Evolutionary conservation across 2,113 vertebrate species (phyloP).

Genomic region (Cygnus buccinator): DNA sequence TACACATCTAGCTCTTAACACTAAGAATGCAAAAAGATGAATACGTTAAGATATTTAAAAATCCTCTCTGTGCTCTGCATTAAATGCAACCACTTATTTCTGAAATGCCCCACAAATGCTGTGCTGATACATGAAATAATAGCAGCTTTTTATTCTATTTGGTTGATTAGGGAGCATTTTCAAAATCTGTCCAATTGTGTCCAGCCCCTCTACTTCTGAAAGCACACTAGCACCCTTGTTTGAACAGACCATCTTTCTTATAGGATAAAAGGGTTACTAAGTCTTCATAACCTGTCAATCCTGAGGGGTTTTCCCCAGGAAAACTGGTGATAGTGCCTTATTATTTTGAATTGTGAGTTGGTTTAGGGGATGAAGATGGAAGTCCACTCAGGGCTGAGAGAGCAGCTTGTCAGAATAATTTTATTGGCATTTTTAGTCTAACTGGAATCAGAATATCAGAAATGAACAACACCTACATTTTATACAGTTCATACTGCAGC

Average conservation of each 20-base stretch:
- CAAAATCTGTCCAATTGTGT: neutral
- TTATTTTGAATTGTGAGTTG: slow-evolving; percentile 73
- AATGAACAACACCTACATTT: slow-evolving; percentile 17
- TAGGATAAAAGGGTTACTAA: slow-evolving; percentile 55
- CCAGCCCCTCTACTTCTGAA: slow-evolving; percentile 14
- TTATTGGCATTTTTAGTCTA: slow-evolving; percentile 48
- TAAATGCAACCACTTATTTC: neutral
- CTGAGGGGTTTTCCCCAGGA: slow-evolving; percentile 53
- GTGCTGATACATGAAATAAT: slow-evolving; percentile 5
- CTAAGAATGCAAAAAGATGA: neutral
- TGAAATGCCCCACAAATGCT: neutral
- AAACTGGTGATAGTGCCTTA: slow-evolving; percentile 42
- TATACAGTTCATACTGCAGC: neutral
- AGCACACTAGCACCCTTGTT: slow-evolving; percentile 54
- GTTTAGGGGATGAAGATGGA: slow-evolving; percentile 54
- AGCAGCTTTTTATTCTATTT: slow-evolving; percentile 7
- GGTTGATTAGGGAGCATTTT: slow-evolving; percentile 49
- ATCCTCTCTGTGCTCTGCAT: neutral
- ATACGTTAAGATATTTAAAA: neutral
- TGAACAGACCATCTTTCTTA: slow-evolving; percentile 68
- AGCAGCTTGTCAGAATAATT: slow-evolving; percentile 51
- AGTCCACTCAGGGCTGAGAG: slow-evolving; percentile 60
- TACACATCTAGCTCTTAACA: neutral
- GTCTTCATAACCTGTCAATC: slow-evolving; percentile 45
- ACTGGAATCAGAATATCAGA: slow-evolving; percentile 51